Conservation (phyloP, 2,797 vertebrate species). For the Decapterus maruadsi region DNA sequence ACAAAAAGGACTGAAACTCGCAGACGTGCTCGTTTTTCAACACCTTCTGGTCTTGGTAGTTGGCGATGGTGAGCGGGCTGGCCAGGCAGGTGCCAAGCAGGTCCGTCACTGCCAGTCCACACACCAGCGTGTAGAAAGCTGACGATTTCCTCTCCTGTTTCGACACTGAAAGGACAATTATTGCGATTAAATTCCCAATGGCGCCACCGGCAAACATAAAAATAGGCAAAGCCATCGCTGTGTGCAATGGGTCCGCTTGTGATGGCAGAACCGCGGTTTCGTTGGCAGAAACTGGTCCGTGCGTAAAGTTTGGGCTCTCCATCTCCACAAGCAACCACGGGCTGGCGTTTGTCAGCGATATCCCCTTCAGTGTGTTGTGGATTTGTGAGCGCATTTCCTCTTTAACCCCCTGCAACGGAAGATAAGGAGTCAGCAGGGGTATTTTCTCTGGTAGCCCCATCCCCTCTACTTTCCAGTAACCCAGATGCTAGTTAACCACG, state of each 20-base stretch:
- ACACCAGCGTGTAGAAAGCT: constrained; percentile 95
- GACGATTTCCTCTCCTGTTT: constrained; percentile 93
- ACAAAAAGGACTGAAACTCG: constrained; percentile 92
- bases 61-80: constrained; percentile 94
- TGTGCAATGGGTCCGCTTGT: rapidly evolving
- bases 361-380: constrained; percentile 3
- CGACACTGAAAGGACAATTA: constrained; percentile 93
- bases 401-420: neutral
- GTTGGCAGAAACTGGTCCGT: constrained; percentile 36
- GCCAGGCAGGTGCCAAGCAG: constrained; percentile 95
- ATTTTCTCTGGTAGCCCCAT: constrained; percentile 27
- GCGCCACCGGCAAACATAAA: constrained; percentile 96
- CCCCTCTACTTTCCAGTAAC: constrained; percentile 38
- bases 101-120: constrained; percentile 95
- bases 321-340: constrained; percentile 19
- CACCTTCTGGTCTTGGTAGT: constrained; percentile 88
- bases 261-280: neutral
- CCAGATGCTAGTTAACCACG: neutral
- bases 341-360: constrained; percentile 13
- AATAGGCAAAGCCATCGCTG: constrained; percentile 47
- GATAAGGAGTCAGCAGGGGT: neutral
- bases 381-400: constrained; percentile 20
- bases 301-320: constrained; percentile 68
- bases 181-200: constrained; percentile 93
- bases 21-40: constrained; percentile 85